Evolutionary conservation across 2,797 vertebrate species (phyloP), one percentile per base, ranked within the genome.

Genomic region (Diplodus sargus): DNA sequence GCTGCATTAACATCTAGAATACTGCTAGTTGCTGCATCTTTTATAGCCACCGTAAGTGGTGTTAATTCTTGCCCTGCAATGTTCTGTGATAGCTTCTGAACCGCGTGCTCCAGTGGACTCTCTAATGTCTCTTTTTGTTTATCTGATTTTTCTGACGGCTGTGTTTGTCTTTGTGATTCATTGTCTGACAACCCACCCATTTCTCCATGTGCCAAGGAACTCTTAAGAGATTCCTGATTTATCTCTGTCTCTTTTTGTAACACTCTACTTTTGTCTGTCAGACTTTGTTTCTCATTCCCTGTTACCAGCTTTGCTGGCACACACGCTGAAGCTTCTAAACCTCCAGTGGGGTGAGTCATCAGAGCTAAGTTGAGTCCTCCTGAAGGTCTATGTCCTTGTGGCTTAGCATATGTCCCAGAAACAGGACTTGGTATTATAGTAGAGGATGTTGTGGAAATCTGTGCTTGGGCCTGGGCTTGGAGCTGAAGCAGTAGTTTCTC

Each of bases 381-480:
- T 81, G 77, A 42, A 30, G 86, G 81, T 80, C 79, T 82, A 13
- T 78, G 86, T 79, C 72, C 84, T 80, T 76, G 84, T 56, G 43
- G 59, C 57, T 89, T 76, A 34, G 45, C 62, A 17, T 54, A 53
- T 69, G 56, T 66, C 48, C 23, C 79, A 43, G 68, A 39, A 60
- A 86, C 85, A 64, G 64, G 57, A 4, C 85, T 65, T 7, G 30
- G 30, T 42, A 59, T 17, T 75, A 3, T 60, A 59, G 70, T 64
- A 59, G 83, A 76, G 15, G 85, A 59, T 42, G 77, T 83, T 58
- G 74, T 59, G 42, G 81, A 84, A 59, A 60, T 61, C 56, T 89
- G 85, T 23, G 79, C 81, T 81, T 87, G 82, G 25, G 77, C 80
- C 74, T 94, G 95, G 56, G 76, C 91, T 75, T 95, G 93, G 81